These are phyloP conservation scores for Hassar affinis DNA, from an alignment of 2,113 vertebrate species.

Conservation along the genomic window DNA sequence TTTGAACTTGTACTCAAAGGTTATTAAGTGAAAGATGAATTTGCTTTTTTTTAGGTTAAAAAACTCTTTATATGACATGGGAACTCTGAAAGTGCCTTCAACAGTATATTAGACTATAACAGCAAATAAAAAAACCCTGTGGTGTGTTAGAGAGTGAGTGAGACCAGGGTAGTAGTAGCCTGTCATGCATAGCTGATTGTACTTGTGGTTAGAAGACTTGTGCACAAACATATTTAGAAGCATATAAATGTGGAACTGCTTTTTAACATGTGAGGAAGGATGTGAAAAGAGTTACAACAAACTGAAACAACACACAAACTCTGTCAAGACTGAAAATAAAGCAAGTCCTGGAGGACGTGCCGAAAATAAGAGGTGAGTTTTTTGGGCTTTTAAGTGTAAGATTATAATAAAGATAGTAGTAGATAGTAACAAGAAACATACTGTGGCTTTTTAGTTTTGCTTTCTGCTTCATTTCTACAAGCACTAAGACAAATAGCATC, in stretches of 20 bases:
- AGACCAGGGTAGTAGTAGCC: background rate
- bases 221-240: background rate
- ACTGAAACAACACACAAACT: background rate
- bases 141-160: background rate
- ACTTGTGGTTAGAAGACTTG: background rate
- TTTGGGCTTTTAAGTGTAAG: background rate
- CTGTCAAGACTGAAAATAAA: background rate
- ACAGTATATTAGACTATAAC: background rate
- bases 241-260: conserved; percentile 27
- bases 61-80: background rate
- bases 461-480: background rate
- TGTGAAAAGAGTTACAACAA: conserved; percentile 1
- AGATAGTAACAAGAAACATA: background rate
- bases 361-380: background rate
- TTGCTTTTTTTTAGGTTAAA: background rate
- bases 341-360: background rate
- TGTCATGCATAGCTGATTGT: background rate
- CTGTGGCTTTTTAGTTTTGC: background rate
- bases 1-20: background rate
- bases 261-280: conserved; percentile 13
- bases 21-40: background rate
- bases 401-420: background rate
- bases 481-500: background rate
- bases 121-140: too few species aligned
- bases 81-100: background rate